Conservation (phyloP, 2,113 vertebrate genomes). For the Rhagologus leucostigma region DNA sequence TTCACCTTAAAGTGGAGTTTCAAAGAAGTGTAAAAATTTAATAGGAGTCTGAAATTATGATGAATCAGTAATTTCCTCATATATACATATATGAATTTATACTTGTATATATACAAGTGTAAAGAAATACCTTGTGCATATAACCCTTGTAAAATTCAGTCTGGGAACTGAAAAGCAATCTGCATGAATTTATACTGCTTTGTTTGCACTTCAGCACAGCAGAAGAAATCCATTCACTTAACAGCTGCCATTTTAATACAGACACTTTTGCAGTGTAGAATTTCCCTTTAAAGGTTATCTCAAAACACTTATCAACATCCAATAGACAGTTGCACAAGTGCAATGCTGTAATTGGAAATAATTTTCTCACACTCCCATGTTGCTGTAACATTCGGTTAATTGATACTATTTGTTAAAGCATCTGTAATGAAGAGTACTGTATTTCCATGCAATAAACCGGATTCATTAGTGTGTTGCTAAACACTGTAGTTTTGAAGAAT, state of each 20-base stretch:
- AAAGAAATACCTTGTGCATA: not conserved
- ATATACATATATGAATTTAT: not conserved
- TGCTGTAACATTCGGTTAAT: not conserved
- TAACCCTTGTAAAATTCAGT: not conserved
- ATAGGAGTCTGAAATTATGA: not conserved
- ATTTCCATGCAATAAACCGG: not conserved
- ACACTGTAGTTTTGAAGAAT: conserved; percentile 32
- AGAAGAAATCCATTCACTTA: not conserved
- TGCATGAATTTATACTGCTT: not conserved
- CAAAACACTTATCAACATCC: not conserved
- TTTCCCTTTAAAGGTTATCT: conserved; percentile 25
- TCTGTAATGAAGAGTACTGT: conserved; percentile 25
- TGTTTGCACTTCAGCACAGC: not conserved
- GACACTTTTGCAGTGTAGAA: not conserved
- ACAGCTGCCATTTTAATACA: not conserved
- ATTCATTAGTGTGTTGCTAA: conserved; percentile 41
- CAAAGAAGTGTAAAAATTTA: not conserved
- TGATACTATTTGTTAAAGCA: conserved; percentile 15
- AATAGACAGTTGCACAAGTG: not conserved
- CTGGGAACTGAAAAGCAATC: not conserved
- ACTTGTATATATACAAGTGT: not conserved
- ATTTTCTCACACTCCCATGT: not conserved
- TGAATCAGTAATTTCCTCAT: not conserved
- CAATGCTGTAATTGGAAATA: not conserved
- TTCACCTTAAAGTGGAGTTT: not conserved